phyloP scores from a whole-genome alignment of 1,140 invertebrate species.

The honey bee (Apis mellifera) region Amel_HAv3.1 CM009931.2:19227001-19227500 shows the following conservation, averaged over 20 bases:
- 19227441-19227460: too few relatives aligned
- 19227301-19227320: neutral
- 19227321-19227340: too few relatives aligned
- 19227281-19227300: neutral
- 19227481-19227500: slow-evolving; percentile 1
- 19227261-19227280: neutral
- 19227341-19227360: neutral
- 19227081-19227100: slow-evolving; percentile 3
- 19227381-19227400: too few relatives aligned
- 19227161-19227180: neutral
- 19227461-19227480: too few relatives aligned
- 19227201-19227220: neutral
- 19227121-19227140: neutral
- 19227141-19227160: neutral
- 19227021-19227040: neutral
- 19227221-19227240: too few relatives aligned
- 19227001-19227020: neutral
- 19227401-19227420: neutral
- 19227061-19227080: neutral
- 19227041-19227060: neutral
- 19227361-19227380: neutral
- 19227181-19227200: neutral
- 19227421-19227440: neutral
- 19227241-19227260: too few relatives aligned
- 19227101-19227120: slow-evolving; percentile 4